Base-by-base conservation (phyloP, 2,888 invertebrate genomes). In the Gibbula magus region DNA sequence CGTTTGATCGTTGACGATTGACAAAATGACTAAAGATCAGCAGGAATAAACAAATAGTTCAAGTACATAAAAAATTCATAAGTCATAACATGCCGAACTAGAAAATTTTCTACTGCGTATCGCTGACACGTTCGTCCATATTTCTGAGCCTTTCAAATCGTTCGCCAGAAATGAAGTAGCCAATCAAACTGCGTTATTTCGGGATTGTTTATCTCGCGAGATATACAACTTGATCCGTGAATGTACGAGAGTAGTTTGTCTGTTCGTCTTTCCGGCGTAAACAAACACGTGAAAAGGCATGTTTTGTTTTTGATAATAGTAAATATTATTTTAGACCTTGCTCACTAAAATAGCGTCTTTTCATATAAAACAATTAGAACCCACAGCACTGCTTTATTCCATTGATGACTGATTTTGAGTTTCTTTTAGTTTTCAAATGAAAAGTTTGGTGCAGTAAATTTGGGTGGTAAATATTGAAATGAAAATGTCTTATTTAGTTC, bases 191-290 rank as follows among this genome's bases (percentile, higher is more conserved):
- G 56, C 73, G 54, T n/a, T 29, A 29, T 75, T 39, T 35, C 39
- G 10, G 7, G 61, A 8, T 75, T 79, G 61, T 75, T 32, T 25
- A 56, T 79, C 79, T 79, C 79, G 75, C 79, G 79, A 79, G 79
- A 75, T 73, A 39, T 32, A n/a, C 29, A 52, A 20, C 22, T n/a
- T 10, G 8, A 4, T 20, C 18, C 61, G 45, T 25, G 39, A 61
- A 22, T 18, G 10, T 8, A 70, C 70, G 70, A 70, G 70, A 70
- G 16, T 29, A 0, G 4, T 10, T 2, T 2, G 16, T 35, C 18
- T 10, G 70, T 39, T 39, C 2, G 70, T 70, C 35, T 39, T 70
- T 70, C 70, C 70, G 70, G 35, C 35, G 70, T 70, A 70, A 70
- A 70, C 70, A 70, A 70, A 20, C 25, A 56, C 25, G 25, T 25